Evolutionary conservation across 2,113 vertebrate genomes (phyloP), one percentile per base, ranked within the genome.

Genomic region (Glareola pratincola): DNA sequence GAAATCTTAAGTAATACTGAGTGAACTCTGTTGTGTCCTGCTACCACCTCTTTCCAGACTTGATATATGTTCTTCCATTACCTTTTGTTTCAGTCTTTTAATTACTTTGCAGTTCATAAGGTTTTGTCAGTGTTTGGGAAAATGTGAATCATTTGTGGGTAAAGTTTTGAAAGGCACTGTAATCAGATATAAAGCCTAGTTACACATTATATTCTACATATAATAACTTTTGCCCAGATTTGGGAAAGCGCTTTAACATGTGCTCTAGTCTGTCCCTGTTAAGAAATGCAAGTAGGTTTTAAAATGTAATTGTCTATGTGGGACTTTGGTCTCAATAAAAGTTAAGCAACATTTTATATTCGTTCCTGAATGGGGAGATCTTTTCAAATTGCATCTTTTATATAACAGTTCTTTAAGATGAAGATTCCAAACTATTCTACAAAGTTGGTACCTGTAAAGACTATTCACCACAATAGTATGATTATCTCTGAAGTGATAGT

Each of bases 61-160:
- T 92, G 63, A 57, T 94, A 88, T 76, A 54, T 54, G 67, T 94
- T 96, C 94, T 97, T 96, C 92, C 92, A 94, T 92, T 94, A 74
- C 88, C 54, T 90, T 93, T 95, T 77, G 57, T 91, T 96, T 87
- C 51, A 51, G 54, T 77, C 50, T 85, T 95, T 74, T 88, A 93
- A 90, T 93, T 95, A 53, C 53, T 90, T 94, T 85, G 57, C 59
- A 94, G 78, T 85, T 94, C 92, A 73, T 50, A 76, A 90, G 53
- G 37, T 86, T 94, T 92, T 90, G 57, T 71, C 73, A 75, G 37
- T 45, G 10, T 77, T 88, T 92, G 85, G 72, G 54, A 79, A 93
- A 93, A 86, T 72, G 56, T 94, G 94, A 95, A 82, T 92, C 7
- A 53, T 93, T 85, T 91, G 77, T 88, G 92, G 90, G 66, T 93